These are phyloP conservation scores for Chrysolina haemoptera DNA, from an alignment of 2,888 invertebrate genomes.

Conservation along the genomic window DNA sequence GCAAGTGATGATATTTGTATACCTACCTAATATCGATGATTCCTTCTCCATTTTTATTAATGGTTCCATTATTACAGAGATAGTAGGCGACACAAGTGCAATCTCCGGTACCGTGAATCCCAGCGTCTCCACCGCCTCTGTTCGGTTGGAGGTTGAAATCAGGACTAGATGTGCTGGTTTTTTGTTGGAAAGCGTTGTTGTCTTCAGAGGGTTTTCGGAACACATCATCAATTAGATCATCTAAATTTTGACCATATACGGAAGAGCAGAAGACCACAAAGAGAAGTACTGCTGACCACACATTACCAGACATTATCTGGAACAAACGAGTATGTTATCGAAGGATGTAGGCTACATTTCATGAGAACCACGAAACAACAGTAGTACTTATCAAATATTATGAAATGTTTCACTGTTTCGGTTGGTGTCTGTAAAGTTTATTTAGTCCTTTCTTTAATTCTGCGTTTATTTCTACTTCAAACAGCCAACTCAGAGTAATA, in stretches of 20 bases:
- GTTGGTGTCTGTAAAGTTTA: no score
- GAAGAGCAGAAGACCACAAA: slow-evolving; percentile 1
- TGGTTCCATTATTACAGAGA: slow-evolving; percentile 78
- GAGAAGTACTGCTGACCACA: background rate
- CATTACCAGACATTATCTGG: slow-evolving; percentile 25
- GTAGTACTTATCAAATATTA: no score
- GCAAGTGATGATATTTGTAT: background rate
- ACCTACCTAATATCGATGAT: slow-evolving; percentile 87
- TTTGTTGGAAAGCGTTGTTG: background rate
- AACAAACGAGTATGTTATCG: background rate
- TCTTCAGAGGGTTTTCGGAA: slow-evolving; percentile 29
- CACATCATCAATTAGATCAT: slow-evolving; percentile 37
- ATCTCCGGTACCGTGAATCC: slow-evolving; percentile 52
- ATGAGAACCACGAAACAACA: no score
- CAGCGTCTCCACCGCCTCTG: slow-evolving; percentile 40
- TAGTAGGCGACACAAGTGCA: slow-evolving; percentile 87
- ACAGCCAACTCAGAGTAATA: no score
- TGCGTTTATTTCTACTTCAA: no score
- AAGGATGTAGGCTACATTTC: no score
- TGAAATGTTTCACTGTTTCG: no score
- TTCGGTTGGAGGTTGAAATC: slow-evolving; percentile 51
- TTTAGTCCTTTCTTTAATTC: no score
- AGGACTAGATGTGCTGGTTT: slow-evolving; percentile 20
- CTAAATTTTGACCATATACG: slow-evolving; percentile 6
- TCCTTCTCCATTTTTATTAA: slow-evolving; percentile 81